Evolutionary conservation across 92 coral and sea anemone species (phyloP), one percentile per base, ranked within the genome.

Genomic region (Epizoanthus scotinus): DNA sequence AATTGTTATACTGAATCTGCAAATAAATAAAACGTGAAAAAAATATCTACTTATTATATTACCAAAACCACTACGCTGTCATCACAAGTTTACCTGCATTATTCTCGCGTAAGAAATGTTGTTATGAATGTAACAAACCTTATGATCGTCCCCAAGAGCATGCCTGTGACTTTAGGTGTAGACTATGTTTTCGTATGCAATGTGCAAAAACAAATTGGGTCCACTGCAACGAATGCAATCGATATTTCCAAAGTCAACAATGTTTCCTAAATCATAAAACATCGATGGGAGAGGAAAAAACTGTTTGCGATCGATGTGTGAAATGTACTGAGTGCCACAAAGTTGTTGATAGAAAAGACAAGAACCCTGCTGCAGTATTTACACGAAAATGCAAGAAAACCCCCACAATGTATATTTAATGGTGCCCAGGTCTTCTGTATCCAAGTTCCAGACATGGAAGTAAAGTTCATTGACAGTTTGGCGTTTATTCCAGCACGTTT

Each of bases 41-140:
- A 44, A 60, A 40, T 8, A 55, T 91, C 12, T 87, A 87, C 60
- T 31, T 91, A 12, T 71, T 63, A 40, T 79, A 42, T 1, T 81
- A 86, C 9, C 49, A 86, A 38, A 50, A 77, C 6, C 87, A 88
- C 42, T 89, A 81, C 63, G 96, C 86, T 26, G 79, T 89, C n/a
- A 89, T 91, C 3, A 91, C 87, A 0, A 54, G 70, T 2, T 55
- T 91, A 81, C 62, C 87, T 5, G 89, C 86, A 3, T 90, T 87
- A 52, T 61, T 84, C 6, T 26, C 50, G 4, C 56, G 90, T 3
- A 78, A 75, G 60, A 62, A 85, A 22, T 87, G 24, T 40, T 88
- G 91, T 70, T 69, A 59, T 3, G 34, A 85, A 19, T 91, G 94
- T 49, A 31, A 82, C 19, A 84, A 85, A 52, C 84, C 83, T 6